Conservation (phyloP, 2,888 invertebrate species). For the Leucophenga maculata region DNA sequence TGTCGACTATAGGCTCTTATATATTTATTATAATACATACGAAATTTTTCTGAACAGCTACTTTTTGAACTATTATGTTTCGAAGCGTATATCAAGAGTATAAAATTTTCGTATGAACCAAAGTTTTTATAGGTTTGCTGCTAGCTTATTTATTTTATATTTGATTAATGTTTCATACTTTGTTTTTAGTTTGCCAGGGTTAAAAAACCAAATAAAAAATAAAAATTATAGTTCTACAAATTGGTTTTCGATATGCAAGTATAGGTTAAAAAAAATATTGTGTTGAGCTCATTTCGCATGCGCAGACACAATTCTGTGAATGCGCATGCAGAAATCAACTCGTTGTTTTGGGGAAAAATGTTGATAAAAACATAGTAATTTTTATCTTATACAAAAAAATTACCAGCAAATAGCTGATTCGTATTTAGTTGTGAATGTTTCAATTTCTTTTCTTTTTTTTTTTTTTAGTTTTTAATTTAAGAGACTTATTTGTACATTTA, state of each 20-base stretch:
- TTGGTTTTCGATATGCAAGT: not conserved
- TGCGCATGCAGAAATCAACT: not conserved
- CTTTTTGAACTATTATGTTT: too few species aligned
- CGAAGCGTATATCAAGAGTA: too few species aligned
- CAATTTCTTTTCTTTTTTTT: conserved; percentile 14
- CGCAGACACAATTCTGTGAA: not conserved
- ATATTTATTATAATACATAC: too few species aligned
- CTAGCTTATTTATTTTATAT: too few species aligned
- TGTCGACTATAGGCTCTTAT: too few species aligned
- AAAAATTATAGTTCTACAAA: not conserved
- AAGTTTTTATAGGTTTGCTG: too few species aligned
- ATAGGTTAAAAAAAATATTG: not conserved
- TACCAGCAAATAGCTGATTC: conserved; percentile 32
- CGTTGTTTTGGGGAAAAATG: conserved; percentile 47
- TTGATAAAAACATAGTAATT: conserved; percentile 69
- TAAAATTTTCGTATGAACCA: too few species aligned
- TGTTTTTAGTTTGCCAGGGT: not conserved
- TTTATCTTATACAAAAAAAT: conserved; percentile 68
- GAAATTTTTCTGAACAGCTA: too few species aligned
- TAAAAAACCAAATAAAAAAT: not conserved
- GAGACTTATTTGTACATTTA: not conserved
- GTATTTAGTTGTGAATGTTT: not conserved
- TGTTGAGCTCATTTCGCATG: conserved; percentile 1
- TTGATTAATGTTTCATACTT: not conserved
- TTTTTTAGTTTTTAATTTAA: not conserved